Evolutionary conservation across 2,888 invertebrate genomes (phyloP).

Genomic region (Epinotia demarniana): DNA sequence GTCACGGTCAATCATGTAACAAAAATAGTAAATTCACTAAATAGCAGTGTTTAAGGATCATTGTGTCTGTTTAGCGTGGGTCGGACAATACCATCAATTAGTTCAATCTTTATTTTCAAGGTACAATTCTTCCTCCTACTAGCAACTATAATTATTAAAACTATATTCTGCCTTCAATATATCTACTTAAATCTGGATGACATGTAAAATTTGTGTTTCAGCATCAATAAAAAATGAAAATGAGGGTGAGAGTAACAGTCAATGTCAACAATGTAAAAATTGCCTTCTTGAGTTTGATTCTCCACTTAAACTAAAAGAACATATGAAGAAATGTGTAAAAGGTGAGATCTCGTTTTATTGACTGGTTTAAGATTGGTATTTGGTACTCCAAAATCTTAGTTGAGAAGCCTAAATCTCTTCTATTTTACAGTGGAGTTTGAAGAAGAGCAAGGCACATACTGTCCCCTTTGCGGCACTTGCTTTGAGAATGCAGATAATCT

Average conservation of each 20-base stretch:
- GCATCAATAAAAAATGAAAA: constrained; percentile 62
- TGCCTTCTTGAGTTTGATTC: constrained; percentile 58
- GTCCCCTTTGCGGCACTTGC: constrained; percentile 69
- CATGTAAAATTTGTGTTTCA: constrained; percentile 49
- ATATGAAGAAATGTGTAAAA: constrained; percentile 62
- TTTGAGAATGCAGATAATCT: constrained; percentile 66
- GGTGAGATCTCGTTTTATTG: constrained; percentile 50
- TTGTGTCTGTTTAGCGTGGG: no score
- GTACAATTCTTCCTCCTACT: neutral
- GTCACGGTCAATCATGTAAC: no score
- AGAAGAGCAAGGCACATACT: constrained; percentile 63
- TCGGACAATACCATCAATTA: neutral
- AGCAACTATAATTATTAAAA: no score
- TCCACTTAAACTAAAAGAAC: constrained; percentile 55
- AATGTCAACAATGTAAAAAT: constrained; percentile 56
- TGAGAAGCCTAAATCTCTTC: constrained; percentile 1
- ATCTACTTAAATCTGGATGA: neutral
- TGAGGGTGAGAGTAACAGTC: constrained; percentile 48
- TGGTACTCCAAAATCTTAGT: neutral
- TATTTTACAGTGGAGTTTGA: constrained; percentile 64
- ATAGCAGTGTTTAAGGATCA: no score
- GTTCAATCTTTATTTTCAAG: neutral
- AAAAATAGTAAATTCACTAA: no score
- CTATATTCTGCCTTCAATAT: neutral
- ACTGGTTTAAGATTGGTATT: neutral